These are phyloP conservation scores for Pseudoips prasinana DNA, from an alignment of 2,888 invertebrate species.

Conservation along the genomic window DNA sequence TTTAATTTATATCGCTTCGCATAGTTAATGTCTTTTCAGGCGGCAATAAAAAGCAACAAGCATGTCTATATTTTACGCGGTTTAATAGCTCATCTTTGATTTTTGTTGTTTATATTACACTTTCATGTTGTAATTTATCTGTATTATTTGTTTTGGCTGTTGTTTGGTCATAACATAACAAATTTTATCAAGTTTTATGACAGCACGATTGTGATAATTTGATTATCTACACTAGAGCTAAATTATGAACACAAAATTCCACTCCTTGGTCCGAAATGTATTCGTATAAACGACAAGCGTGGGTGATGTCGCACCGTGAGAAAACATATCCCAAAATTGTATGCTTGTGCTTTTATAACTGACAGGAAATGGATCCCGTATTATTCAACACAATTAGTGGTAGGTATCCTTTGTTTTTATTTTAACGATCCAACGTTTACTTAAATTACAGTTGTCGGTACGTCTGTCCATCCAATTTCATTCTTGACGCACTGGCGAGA, in stretches of 20 bases:
- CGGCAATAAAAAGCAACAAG: constrained; percentile 21
- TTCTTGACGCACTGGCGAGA: constrained; percentile 35
- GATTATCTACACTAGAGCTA: constrained; percentile 56
- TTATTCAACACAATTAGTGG: constrained; percentile 43
- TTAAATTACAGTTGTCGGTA: constrained; percentile 43
- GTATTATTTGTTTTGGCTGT: constrained; percentile 4
- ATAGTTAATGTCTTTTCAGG: constrained; percentile 13
- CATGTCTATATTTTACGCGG: constrained; percentile 20
- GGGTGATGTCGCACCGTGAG: constrained; percentile 65
- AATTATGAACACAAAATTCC: constrained; percentile 65
- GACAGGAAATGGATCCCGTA: constrained; percentile 45
- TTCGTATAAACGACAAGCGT: constrained; percentile 71
- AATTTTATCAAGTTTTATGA: constrained; percentile 23
- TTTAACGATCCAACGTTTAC: constrained; percentile 32
- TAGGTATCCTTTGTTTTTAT: constrained; percentile 42
- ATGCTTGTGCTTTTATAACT: constrained; percentile 49
- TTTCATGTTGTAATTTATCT: constrained; percentile 13
- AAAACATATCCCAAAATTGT: constrained; percentile 65
- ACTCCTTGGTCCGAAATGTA: constrained; percentile 63
- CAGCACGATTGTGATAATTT: constrained; percentile 49
- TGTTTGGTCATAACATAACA: not conserved
- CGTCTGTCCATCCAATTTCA: constrained; percentile 38
- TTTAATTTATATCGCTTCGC: constrained; percentile 22
- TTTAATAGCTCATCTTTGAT: constrained; percentile 11
- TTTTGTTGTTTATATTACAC: constrained; percentile 22